Conservation (phyloP, 2,797 vertebrate species). For the Pipistrellus kuhlii region DNA sequence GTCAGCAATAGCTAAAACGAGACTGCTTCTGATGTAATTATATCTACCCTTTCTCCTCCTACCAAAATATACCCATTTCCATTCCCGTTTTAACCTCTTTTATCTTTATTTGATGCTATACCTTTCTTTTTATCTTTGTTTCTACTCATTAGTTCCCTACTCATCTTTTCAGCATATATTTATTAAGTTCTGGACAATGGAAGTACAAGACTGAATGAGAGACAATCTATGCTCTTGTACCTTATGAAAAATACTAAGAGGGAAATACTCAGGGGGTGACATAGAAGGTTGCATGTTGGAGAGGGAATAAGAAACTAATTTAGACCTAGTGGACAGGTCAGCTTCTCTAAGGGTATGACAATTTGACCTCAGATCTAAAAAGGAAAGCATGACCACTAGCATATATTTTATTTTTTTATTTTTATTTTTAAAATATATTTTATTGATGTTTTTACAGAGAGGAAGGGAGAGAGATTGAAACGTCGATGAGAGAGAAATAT, state of each 20-base stretch:
- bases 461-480: too few species aligned
- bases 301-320: slow-evolving; percentile 25
- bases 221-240: background rate
- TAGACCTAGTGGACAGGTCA: background rate
- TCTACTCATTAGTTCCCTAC: slow-evolving; percentile 20
- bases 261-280: background rate
- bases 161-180: background rate
- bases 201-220: background rate
- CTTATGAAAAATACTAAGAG: slow-evolving; percentile 29
- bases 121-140: background rate
- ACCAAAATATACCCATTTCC: background rate
- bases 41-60: background rate
- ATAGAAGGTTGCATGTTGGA: slow-evolving; percentile 4
- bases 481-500: too few species aligned
- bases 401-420: too few species aligned
- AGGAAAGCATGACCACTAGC: background rate
- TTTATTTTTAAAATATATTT: background rate
- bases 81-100: background rate
- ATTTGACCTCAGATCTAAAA: slow-evolving; percentile 14
- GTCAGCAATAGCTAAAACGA: slow-evolving; percentile 18
- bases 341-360: background rate
- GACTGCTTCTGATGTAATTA: background rate
- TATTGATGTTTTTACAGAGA: too few species aligned
- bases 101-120: slow-evolving; percentile 33
- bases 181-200: background rate